Evolutionary conservation across 2,888 invertebrate genomes (phyloP), one percentile per base, ranked within the genome.

Genomic region (Tiphia femorata): DNA sequence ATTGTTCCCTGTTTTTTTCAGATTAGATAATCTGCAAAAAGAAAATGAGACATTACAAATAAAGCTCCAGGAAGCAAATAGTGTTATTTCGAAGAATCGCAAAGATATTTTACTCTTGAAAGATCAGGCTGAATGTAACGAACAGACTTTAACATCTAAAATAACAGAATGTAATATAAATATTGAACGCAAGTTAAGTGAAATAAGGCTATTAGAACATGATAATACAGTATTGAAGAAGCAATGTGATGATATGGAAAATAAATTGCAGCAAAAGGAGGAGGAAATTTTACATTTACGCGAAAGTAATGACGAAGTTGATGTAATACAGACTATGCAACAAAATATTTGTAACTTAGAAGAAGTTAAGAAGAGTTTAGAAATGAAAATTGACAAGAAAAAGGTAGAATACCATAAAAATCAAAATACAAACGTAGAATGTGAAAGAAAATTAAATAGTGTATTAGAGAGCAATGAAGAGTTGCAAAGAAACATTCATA

Each of bases 381-480:
- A 66, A 17, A 40, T 27, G 1, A 58, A 67, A 20, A 50, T 70
- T 1, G 49, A 43, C 0, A 62, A 49, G 4, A 41, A 72, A 8
- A 65, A 64, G 49, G 25, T 40, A 1, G 62, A 70, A 33, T 47
- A 73, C n/a, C 19, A 43, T 3, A 50, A 48, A 16, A 47, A 66
- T 16, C 62, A 66, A 43, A 60, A 47, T 6, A 56, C 27, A n/a
- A 76, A 67, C 21, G 59, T 21, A 10, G 61, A 66, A 20, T 51
- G 76, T 7, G 67, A 75, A 33, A 47, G 19, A 3, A 48, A 60
- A 10, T 57, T 79, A 19, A 51, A 50, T 2, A 42, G 20, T 23
- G 61, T 64, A 10, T 16, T 58, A 3, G 46, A 27, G 17, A 66
- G 73, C 20, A 79, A 79, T 38, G 61, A 74, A 30, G 44, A 33